Evolutionary conservation across 2,113 vertebrate genomes (phyloP).

Genomic region (Percina caprodes): DNA sequence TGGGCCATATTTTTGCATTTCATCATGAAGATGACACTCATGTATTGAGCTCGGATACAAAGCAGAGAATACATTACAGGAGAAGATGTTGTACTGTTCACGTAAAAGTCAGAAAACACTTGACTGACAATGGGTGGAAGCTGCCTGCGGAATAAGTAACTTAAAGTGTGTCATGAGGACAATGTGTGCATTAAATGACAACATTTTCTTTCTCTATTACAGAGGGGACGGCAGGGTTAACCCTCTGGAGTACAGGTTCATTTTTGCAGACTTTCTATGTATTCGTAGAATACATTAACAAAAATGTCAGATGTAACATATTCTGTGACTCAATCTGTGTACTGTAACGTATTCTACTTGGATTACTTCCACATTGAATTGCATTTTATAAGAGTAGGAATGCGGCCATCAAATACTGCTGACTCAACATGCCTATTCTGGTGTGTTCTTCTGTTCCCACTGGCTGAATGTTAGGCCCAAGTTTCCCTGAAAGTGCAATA

Average conservation of each 20-base stretch:
- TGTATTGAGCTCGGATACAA: conserved; percentile 11
- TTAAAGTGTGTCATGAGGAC: neutral
- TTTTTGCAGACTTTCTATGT: neutral
- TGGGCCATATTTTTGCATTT: conserved; percentile 38
- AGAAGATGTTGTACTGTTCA: too few relatives aligned
- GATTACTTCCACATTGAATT: too few relatives aligned
- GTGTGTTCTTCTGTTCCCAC: too few relatives aligned
- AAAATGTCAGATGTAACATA: too few relatives aligned
- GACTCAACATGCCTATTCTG: too few relatives aligned
- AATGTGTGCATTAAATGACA: neutral
- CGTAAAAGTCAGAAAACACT: neutral
- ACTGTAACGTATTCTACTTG: too few relatives aligned
- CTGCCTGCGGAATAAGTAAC: neutral
- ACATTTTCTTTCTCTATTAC: neutral
- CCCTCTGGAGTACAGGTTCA: neutral
- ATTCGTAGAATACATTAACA: too few relatives aligned
- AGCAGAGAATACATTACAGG: conserved; percentile 6
- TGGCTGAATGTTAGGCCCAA: too few relatives aligned
- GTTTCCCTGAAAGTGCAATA: too few relatives aligned
- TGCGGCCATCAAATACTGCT: too few relatives aligned
- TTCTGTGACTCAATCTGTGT: too few relatives aligned
- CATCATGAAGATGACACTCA: conserved; percentile 39
- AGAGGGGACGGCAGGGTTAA: neutral
- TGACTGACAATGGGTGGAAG: neutral
- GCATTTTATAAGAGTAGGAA: too few relatives aligned